phyloP scores from a whole-genome alignment of 2,888 invertebrate genomes.

The Drosophila sordidula region DNA sequence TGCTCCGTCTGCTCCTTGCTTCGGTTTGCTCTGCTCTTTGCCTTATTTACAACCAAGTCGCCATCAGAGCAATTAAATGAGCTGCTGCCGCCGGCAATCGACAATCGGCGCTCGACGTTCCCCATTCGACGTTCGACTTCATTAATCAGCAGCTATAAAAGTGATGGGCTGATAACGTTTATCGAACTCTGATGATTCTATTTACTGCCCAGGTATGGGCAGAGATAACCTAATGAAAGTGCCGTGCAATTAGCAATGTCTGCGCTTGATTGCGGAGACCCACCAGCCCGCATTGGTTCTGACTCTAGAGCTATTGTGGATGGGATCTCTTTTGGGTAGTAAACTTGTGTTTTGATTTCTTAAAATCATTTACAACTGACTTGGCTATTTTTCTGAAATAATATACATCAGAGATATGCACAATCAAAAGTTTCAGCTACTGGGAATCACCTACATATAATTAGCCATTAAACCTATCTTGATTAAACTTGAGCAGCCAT shows the following conservation, averaged over 20 bases:
- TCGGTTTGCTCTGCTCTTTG: conserved; percentile 36
- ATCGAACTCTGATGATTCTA: conserved; percentile 74
- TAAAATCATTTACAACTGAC: conserved; percentile 8
- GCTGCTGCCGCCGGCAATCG: conserved; percentile 60
- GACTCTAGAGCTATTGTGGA: conserved; percentile 2
- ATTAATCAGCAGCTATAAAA: conserved; percentile 76
- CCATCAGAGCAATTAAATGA: conserved; percentile 72
- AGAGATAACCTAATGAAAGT: conserved; percentile 69
- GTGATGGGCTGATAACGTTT: conserved; percentile 77
- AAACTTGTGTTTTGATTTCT: conserved; percentile 12
- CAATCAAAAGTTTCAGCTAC: conserved; percentile 33
- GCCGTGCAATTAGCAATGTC: conserved; percentile 58
- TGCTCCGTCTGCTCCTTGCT: conserved; percentile 40
- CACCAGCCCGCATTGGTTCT: conserved; percentile 8
- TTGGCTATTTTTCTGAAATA: not conserved
- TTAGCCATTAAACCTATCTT: conserved; percentile 40
- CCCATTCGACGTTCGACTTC: conserved; percentile 61
- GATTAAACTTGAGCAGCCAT: conserved; percentile 9
- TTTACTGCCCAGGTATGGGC: conserved; percentile 59
- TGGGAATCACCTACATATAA: conserved; percentile 30
- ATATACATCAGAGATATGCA: conserved; percentile 7
- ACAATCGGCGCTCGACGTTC: conserved; percentile 42
- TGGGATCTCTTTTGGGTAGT: conserved; percentile 8
- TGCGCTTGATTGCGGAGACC: conserved; percentile 37
- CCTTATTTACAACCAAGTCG: conserved; percentile 67